Base-by-base conservation (phyloP, 2,888 invertebrate species). In the Tribolium freemani region DNA sequence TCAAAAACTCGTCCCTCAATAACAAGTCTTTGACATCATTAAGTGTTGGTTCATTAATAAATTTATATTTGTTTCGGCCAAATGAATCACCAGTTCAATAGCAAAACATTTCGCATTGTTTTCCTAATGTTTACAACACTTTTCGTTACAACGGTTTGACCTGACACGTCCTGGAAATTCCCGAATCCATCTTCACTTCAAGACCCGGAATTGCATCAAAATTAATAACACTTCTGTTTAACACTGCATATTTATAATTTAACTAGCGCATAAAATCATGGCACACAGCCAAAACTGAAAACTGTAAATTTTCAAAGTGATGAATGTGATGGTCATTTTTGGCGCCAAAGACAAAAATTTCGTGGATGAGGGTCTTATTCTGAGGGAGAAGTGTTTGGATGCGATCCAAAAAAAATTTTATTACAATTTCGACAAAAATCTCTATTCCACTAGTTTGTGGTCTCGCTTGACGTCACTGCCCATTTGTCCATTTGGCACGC, bases 191-290 rank as follows among this genome's bases (percentile, higher is more conserved):
- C 13, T 13, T 46, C 6, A 10, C 13, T 46, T n/a, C 1, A 11
- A 58, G 10, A 58, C 20, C 63, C 63, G 51, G 63, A 63, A 63
- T 51, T 48, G 31, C 31, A 51, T 48, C 26, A 31, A 30, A 63
- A 63, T 63, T 63, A 63, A 61, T 61, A 10, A 20, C 30, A 10
- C 30, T 57, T 57, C 44, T n/a, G 5, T 63, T 51, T 63, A 63
- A 13, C 30, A 51, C 38, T 50, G 63, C 63, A 63, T 63, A 63
- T 63, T 63, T 63, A 63, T 63, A 63, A 20, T 38, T 38, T 9
- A 50, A 50, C 26, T 50, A 30, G 63, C 50, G 26, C 50, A 51
- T 31, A 31, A 10, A 26, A 31, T 13, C 30, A 48, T 63, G 63
- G 63, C 63, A 63, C 2, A 4, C 6, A n/a, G 13, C 63, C 63